Evolutionary conservation across 2,797 vertebrate species (phyloP).

Genomic region (Pangasius krempfi): DNA sequence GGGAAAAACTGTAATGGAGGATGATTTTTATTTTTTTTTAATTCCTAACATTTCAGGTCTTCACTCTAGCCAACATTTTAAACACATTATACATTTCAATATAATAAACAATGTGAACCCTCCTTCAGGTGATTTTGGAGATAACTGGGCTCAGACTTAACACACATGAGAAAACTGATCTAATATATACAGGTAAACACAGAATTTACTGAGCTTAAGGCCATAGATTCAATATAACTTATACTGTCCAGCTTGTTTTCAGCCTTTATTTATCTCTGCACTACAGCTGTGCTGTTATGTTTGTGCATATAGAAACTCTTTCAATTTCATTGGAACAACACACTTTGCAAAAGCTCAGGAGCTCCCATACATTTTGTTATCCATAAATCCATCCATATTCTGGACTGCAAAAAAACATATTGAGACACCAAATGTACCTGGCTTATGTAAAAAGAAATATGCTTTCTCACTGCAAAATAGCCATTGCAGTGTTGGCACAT

Average conservation of each 20-base stretch:
- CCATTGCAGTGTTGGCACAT: background rate
- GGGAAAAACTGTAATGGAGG: background rate
- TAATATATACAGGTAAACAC: background rate
- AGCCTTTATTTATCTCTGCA: background rate
- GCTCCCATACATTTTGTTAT: background rate
- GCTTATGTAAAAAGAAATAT: background rate
- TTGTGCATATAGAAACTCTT: background rate
- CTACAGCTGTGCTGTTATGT: background rate
- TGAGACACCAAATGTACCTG: background rate
- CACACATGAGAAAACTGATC: background rate
- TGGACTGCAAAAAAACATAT: background rate
- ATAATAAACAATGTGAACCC: background rate
- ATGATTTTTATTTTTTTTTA: background rate
- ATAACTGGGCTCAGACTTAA: background rate
- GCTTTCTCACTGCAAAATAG: conserved; percentile 14
- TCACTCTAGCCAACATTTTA: background rate
- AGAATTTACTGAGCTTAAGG: background rate
- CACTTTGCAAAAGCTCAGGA: background rate
- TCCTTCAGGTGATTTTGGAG: background rate
- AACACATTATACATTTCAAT: too few species aligned
- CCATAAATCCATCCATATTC: background rate
- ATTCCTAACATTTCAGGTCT: background rate
- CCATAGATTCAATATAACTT: background rate
- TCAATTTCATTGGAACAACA: background rate
- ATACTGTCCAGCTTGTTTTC: background rate